Base-by-base conservation (phyloP, 2,797 vertebrate genomes). In the Furcifer pardalis region DNA sequence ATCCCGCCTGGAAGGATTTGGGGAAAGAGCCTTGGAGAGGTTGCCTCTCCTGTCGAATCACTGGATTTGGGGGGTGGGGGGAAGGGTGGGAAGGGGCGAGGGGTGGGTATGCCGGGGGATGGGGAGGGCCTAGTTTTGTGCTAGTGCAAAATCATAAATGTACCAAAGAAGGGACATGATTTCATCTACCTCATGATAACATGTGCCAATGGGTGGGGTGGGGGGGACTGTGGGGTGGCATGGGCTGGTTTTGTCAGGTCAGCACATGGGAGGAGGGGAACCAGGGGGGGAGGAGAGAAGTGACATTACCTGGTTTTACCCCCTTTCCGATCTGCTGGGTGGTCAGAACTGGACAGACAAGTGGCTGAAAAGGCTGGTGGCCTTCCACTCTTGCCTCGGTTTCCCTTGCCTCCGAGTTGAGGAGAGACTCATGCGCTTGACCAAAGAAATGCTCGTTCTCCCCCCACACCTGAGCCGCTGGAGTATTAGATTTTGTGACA, bases 141-240 rank as follows among this genome's bases (percentile, higher is more conserved):
- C 30, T 27, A 1, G 19, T 46, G 76, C 68, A 77, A 42, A 69
- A 60, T 13, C 23, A 46, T 69, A 25, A 27, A 69, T 21, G 74
- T 94, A 95, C 95, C 95, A 97, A 96, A 97, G 96, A 97, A 95
- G 94, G 94, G 93, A 96, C 94, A 56, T 95, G 92, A 93, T 94
- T 93, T 95, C 94, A 95, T 96, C 97, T 97, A 97, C 97, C 97
- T 97, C 97, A 96, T 96, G 72, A 78, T n/a, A 62, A 62, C 71
- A 71, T n/a, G 72, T 84, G 86, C 86, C 86, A 84, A 80, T 2
- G 35, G 32, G 74, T 21, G 42, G 60, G 75, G 30, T 10, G 79
- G 27, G 13, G 5, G 56, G 30, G 40, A n/a, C 6, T 21, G 23
- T 7, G 37, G 32, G 27, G 44, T 30, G 27, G 52, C 44, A 9